Percentiles rank a stretch among this genome's conserved stretches.
These are phyloP conservation scores for Phenganax subtilis DNA, from an alignment of 92 coral and sea anemone species.

Conservation along the genomic window DNA sequence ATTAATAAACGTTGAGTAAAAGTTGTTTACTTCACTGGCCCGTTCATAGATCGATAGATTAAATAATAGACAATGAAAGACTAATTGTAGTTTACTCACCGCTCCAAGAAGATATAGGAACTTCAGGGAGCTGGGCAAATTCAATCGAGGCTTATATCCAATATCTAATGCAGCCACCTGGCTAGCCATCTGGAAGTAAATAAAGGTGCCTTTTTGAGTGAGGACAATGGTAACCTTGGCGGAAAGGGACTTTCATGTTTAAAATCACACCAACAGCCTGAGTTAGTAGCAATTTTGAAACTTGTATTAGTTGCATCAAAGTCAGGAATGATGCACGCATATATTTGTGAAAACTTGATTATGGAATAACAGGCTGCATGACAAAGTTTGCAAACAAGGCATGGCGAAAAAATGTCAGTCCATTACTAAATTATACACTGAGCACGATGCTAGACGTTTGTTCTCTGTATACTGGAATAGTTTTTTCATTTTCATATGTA, in stretches of 20 bases:
- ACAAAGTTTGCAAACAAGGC: too few relatives aligned
- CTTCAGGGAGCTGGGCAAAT: slow-evolving; percentile 81
- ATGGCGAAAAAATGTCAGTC: too few relatives aligned
- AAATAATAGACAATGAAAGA: background rate
- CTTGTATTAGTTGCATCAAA: too few relatives aligned
- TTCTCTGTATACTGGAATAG: too few relatives aligned
- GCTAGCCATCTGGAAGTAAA: slow-evolving; percentile 74
- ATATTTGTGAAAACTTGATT: too few relatives aligned
- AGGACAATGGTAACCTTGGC: too few relatives aligned
- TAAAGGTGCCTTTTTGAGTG: background rate
- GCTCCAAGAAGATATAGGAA: slow-evolving; percentile 90
- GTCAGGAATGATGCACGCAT: too few relatives aligned
- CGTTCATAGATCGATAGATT: too few relatives aligned
- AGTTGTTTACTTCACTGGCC: background rate
- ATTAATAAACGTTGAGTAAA: background rate
- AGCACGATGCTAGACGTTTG: too few relatives aligned
- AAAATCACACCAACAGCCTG: background rate
- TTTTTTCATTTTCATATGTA: background rate
- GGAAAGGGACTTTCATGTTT: too few relatives aligned
- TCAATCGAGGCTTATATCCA: slow-evolving; percentile 88
- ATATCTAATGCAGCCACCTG: slow-evolving; percentile 99
- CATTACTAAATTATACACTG: too few relatives aligned
- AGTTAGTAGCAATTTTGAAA: background rate
- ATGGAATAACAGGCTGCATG: too few relatives aligned
- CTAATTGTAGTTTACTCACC: slow-evolving; percentile 54